These are phyloP conservation scores for Empis livida DNA, from an alignment of 2,888 invertebrate genomes.

Conservation along the genomic window DNA sequence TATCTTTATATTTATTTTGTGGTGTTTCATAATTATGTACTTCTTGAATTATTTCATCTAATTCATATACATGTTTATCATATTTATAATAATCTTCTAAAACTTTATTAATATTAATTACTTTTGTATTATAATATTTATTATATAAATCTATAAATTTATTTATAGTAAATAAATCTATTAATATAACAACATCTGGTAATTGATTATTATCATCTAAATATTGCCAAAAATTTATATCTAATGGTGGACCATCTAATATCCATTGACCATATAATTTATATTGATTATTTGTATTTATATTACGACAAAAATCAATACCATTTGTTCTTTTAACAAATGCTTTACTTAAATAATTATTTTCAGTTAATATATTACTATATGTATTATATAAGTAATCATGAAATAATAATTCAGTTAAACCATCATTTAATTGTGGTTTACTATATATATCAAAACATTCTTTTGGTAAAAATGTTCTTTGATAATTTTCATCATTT, in stretches of 20 bases:
- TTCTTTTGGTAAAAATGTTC: background rate
- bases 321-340: no score
- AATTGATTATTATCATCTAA: slow-evolving; percentile 35
- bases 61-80: background rate
- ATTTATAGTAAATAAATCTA: slow-evolving; percentile 34
- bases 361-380: no score
- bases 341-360: no score
- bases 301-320: background rate
- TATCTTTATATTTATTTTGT: no score
- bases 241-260: slow-evolving; percentile 44
- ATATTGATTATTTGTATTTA: background rate
- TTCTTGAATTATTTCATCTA: background rate
- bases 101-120: background rate
- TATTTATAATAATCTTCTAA: background rate
- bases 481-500: background rate
- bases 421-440: background rate
- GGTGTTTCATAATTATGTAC: background rate
- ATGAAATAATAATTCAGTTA: background rate
- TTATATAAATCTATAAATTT: slow-evolving; percentile 8
- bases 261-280: slow-evolving; percentile 43
- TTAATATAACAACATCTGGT: slow-evolving; percentile 43
- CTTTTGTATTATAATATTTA: background rate
- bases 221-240: slow-evolving; percentile 38
- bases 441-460: background rate
- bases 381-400: background rate